A percentile compares a stretch with the other conserved stretches of the same genome.
Evolutionary conservation across 2,888 invertebrate genomes (phyloP).

Genomic region (Nipponacmea schrenckii): DNA sequence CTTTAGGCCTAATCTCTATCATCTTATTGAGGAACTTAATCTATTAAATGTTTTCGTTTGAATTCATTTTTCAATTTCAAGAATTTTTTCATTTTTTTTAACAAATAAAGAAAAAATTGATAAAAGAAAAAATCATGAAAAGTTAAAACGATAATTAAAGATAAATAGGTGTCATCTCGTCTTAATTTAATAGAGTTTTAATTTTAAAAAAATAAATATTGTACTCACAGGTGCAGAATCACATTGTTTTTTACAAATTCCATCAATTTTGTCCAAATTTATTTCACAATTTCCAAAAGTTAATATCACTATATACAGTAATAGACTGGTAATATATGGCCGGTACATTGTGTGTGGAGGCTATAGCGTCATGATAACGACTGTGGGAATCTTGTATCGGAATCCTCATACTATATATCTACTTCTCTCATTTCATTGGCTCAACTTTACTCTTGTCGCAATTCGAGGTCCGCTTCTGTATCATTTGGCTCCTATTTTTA

Average conservation of each 20-base stretch:
- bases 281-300: slow-evolving; percentile 24
- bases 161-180: background rate
- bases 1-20: no score
- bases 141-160: background rate
- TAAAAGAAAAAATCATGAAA: background rate
- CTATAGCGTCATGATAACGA: slow-evolving; percentile 1
- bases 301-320: slow-evolving; percentile 21
- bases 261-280: slow-evolving; percentile 27
- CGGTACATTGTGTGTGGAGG: background rate
- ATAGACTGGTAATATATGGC: background rate
- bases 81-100: no score
- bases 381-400: background rate
- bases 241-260: slow-evolving; percentile 25
- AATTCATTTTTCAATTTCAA: no score
- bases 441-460: no score
- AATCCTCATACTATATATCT: background rate
- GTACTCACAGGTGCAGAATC: slow-evolving; percentile 28
- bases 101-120: background rate
- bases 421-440: no score
- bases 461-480: no score
- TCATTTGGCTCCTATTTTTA: no score
- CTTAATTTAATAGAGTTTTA: background rate
- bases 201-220: slow-evolving; percentile 1
- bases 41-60: no score
- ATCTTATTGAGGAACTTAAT: no score